A percentile compares a stretch with the other conserved stretches of the same genome.
These are phyloP conservation scores for Bellardia pandia DNA, from an alignment of 2,888 invertebrate genomes.

Conservation along the genomic window DNA sequence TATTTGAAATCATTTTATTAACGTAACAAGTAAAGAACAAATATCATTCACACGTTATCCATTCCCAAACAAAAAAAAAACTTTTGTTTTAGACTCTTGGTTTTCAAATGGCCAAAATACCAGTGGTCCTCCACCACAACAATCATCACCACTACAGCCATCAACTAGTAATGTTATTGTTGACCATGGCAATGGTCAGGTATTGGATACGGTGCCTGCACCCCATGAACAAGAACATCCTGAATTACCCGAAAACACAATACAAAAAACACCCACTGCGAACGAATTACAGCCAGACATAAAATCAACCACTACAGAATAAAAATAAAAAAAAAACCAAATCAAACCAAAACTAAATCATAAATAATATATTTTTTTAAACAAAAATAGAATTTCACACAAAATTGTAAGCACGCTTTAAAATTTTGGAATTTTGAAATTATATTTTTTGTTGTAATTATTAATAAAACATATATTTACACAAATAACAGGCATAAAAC, in stretches of 20 bases:
- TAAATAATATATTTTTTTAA: slow-evolving; percentile 1
- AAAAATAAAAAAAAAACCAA: slow-evolving; percentile 71
- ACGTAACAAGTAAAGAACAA: background rate
- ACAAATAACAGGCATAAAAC: slow-evolving; percentile 29
- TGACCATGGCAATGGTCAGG: slow-evolving; percentile 45
- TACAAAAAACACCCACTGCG: slow-evolving; percentile 71
- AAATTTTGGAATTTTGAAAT: slow-evolving; percentile 41
- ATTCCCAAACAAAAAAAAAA: slow-evolving; percentile 40
- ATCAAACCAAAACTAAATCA: background rate
- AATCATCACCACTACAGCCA: slow-evolving; percentile 47
- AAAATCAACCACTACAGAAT: slow-evolving; percentile 60
- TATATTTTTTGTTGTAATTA: slow-evolving; percentile 51
- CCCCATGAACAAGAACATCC: slow-evolving; percentile 47
- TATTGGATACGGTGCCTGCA: slow-evolving; percentile 60
- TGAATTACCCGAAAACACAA: slow-evolving; percentile 66
- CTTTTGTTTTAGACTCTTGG: slow-evolving; percentile 66
- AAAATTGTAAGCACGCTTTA: slow-evolving; percentile 72
- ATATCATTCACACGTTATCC: slow-evolving; percentile 29
- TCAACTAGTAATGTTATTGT: slow-evolving; percentile 46
- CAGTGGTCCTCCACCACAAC: slow-evolving; percentile 51
- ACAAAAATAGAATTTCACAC: slow-evolving; percentile 47
- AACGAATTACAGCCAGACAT: slow-evolving; percentile 71
- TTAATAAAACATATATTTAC: background rate
- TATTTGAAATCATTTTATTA: slow-evolving; percentile 20
- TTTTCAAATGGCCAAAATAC: slow-evolving; percentile 59